Percentiles rank a stretch among this genome's conserved stretches.
phyloP scores from a whole-genome alignment of 2,797 vertebrate species.

The Pyrocephalus nanus region DNA sequence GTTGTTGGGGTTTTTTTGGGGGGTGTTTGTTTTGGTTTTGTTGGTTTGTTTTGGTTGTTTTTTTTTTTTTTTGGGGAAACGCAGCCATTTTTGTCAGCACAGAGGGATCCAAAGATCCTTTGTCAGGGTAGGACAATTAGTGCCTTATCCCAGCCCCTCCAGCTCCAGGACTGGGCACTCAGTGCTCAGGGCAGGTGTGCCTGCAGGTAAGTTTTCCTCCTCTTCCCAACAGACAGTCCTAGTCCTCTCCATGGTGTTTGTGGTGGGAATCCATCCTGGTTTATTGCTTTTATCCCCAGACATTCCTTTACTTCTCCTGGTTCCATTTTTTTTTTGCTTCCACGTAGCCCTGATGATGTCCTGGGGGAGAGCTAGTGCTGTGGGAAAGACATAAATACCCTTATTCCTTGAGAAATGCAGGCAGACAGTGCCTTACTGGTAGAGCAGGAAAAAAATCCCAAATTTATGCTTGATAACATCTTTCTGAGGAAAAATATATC shows the following conservation, averaged over 20 bases:
- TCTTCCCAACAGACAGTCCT: background rate
- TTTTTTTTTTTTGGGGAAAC: background rate
- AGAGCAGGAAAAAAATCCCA: background rate
- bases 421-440: background rate
- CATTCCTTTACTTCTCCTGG: background rate
- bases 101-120: background rate
- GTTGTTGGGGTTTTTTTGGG: background rate
- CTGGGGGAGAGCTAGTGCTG: background rate
- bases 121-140: conserved; percentile 2
- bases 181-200: background rate
- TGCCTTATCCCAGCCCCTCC: background rate
- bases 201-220: conserved; percentile 48
- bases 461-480: background rate
- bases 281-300: background rate
- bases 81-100: conserved; percentile 75
- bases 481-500: background rate
- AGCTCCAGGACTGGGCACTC: background rate
- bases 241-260: background rate
- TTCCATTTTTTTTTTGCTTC: background rate
- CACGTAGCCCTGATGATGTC: background rate
- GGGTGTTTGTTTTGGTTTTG: background rate
- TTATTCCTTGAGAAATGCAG: background rate
- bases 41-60: no score
- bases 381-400: background rate
- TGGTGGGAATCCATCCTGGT: background rate